These are phyloP conservation scores for Trichogramma evanescens DNA, from an alignment of 2,888 invertebrate genomes.

Conservation along the genomic window DNA sequence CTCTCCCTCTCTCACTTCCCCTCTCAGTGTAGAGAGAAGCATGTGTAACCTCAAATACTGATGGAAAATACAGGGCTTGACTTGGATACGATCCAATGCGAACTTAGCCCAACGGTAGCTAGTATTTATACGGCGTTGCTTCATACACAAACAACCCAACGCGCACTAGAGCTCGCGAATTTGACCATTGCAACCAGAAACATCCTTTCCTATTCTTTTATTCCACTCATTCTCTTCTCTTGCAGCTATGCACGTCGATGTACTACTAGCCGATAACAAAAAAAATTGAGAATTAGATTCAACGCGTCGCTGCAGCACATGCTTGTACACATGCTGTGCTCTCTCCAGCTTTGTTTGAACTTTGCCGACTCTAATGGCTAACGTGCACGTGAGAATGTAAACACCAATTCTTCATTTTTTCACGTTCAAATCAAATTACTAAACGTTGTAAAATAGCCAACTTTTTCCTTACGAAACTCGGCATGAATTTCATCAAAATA, in stretches of 20 bases:
- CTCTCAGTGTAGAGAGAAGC: background rate
- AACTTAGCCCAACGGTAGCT: constrained; percentile 33
- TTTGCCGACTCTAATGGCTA: too few species aligned
- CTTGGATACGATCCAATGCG: constrained; percentile 38
- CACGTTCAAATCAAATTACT: too few species aligned
- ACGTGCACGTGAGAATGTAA: too few species aligned
- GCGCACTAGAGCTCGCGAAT: constrained; percentile 30
- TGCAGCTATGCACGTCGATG: constrained; percentile 9
- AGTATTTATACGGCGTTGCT: constrained; percentile 12
- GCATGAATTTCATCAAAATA: too few species aligned
- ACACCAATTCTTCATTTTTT: too few species aligned
- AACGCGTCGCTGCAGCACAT: too few species aligned
- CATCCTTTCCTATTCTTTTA: constrained; percentile 20
- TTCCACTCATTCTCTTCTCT: constrained; percentile 1
- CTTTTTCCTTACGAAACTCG: too few species aligned
- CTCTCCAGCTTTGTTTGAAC: too few species aligned
- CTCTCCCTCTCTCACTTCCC: background rate
- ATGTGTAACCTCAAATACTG: constrained; percentile 29
- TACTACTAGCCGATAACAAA: too few species aligned
- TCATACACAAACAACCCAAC: constrained; percentile 31
- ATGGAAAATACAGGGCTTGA: constrained; percentile 30
- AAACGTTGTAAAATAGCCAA: too few species aligned
- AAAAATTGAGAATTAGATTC: too few species aligned
- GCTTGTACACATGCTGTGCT: too few species aligned
- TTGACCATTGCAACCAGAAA: constrained; percentile 33